A percentile compares a stretch with the other conserved stretches of the same genome.
phyloP scores from a whole-genome alignment of 1,140 invertebrate genomes.

The Caerostris extrusa region DNA sequence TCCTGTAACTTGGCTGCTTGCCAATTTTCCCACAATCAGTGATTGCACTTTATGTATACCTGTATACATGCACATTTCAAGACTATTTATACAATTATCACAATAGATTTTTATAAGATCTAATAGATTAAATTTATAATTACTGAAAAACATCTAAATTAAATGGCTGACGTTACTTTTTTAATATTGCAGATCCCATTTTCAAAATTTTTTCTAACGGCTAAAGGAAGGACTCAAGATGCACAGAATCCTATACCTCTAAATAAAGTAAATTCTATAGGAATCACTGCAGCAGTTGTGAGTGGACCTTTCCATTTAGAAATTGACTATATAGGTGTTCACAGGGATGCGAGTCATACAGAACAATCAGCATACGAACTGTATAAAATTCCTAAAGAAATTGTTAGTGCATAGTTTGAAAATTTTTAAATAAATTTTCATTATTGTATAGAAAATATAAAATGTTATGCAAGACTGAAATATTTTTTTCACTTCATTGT shows the following conservation, averaged over 20 bases:
- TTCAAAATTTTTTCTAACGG: slow-evolving; percentile 93
- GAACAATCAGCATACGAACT: slow-evolving; percentile 96
- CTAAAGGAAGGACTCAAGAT: slow-evolving; percentile 94
- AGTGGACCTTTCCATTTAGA: slow-evolving; percentile 93
- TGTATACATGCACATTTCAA: too few relatives aligned
- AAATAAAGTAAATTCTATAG: slow-evolving; percentile 86
- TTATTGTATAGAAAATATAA: background rate
- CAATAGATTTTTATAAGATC: too few relatives aligned
- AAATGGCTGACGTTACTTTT: too few relatives aligned
- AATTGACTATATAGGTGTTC: slow-evolving; percentile 95
- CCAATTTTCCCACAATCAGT: too few relatives aligned
- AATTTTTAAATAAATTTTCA: background rate
- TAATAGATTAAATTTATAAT: too few relatives aligned
- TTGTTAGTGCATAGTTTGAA: slow-evolving; percentile 10
- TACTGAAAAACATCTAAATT: too few relatives aligned
- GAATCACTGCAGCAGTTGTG: slow-evolving; percentile 90
- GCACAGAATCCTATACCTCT: slow-evolving; percentile 86
- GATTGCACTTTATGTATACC: too few relatives aligned
- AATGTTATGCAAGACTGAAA: background rate
- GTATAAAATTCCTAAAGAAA: slow-evolving; percentile 83
- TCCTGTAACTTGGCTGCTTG: too few relatives aligned
- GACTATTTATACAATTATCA: too few relatives aligned
- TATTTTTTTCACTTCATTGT: too few relatives aligned
- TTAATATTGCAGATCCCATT: slow-evolving; percentile 90
- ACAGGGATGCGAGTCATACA: slow-evolving; percentile 87